phyloP scores from a whole-genome alignment of 2,888 invertebrate species.

The Platycheirus rosarum region DNA sequence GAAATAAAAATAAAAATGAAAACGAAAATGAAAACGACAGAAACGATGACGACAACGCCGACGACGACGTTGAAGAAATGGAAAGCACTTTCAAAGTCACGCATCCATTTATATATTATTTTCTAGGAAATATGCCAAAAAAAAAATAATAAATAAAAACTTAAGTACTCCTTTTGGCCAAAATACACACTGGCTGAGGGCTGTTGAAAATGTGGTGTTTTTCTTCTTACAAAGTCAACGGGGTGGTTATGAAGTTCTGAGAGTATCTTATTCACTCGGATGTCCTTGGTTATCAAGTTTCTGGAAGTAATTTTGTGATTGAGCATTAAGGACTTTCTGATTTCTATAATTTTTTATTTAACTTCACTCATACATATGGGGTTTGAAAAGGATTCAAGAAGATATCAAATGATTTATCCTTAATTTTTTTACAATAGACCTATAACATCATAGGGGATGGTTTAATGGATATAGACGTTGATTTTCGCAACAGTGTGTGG shows the following conservation, averaged over 20 bases:
- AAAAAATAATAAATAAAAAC: no score
- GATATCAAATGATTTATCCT: no score
- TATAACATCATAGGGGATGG: no score
- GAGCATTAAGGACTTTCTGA: conserved; percentile 47
- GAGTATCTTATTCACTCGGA: conserved; percentile 13
- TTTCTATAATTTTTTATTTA: conserved; percentile 54
- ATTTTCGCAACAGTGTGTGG: no score
- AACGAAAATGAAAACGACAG: neutral
- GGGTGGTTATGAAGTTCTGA: conserved; percentile 12
- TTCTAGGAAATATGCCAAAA: conserved; percentile 64
- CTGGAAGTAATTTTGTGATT: conserved; percentile 38
- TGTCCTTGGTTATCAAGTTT: neutral
- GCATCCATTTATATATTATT: conserved; percentile 53
- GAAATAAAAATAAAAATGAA: conserved; percentile 24
- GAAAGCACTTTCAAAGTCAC: conserved; percentile 68
- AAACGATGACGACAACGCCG: neutral
- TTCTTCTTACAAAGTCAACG: neutral
- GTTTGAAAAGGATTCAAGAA: no score
- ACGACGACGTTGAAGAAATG: conserved; percentile 43
- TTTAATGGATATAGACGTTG: no score
- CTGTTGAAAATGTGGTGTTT: neutral
- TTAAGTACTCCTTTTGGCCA: conserved; percentile 37
- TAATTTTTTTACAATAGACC: no score
- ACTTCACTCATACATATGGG: neutral
- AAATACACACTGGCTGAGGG: conserved; percentile 39